A percentile compares a stretch with the other conserved stretches of the same genome.
phyloP scores from a whole-genome alignment of 1,140 invertebrate genomes.

The Tetraneura akinire region DNA sequence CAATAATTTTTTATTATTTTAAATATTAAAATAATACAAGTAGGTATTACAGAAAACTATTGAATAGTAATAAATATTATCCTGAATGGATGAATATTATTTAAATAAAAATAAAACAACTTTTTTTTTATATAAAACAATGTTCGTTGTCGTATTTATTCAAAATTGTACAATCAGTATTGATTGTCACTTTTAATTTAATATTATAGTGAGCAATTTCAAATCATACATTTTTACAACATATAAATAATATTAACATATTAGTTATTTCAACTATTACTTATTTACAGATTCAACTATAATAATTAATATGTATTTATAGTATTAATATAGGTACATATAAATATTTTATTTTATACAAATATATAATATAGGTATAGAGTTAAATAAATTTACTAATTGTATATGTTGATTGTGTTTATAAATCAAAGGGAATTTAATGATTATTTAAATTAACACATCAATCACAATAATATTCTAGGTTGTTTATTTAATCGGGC shows the following conservation, averaged over 20 bases:
- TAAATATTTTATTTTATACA: not conserved
- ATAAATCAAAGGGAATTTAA: slow-evolving; percentile 13
- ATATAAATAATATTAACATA: slow-evolving; percentile 24
- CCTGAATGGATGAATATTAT: no score
- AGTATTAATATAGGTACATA: not conserved
- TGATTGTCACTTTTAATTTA: not conserved
- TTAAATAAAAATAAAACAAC: no score
- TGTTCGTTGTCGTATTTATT: slow-evolving; percentile 11
- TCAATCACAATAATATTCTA: not conserved
- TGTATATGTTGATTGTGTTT: slow-evolving; percentile 13
- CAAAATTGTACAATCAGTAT: not conserved
- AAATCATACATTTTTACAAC: slow-evolving; percentile 30
- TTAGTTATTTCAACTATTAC: no score
- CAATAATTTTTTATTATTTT: no score
- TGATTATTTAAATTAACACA: not conserved
- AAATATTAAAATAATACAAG: no score
- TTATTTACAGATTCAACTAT: not conserved
- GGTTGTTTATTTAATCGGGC: not conserved
- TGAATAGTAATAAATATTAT: no score
- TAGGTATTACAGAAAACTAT: no score
- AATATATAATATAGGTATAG: not conserved
- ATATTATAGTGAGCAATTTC: slow-evolving; percentile 33
- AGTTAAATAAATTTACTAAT: slow-evolving; percentile 5
- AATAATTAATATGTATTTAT: not conserved
- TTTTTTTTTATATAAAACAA: not conserved